Conservation (phyloP, 2,888 invertebrate genomes). For the Amphimallon solstitiale region DNA sequence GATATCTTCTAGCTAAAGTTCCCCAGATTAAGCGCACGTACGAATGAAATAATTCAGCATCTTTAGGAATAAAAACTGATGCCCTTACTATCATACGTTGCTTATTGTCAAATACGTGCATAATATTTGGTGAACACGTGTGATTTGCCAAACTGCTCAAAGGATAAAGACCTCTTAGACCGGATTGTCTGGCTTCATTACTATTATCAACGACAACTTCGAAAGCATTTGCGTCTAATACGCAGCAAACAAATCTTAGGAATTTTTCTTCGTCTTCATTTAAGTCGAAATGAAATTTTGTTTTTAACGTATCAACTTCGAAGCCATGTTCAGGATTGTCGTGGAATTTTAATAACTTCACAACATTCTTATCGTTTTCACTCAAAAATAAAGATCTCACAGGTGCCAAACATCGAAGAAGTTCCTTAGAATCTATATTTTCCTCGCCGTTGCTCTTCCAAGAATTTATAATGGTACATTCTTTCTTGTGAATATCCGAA, state of each 20-base stretch:
- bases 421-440: slow-evolving; percentile 61
- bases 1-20: slow-evolving; percentile 70
- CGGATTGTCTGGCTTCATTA: slow-evolving; percentile 62
- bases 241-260: slow-evolving; percentile 69
- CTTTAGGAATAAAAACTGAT: slow-evolving; percentile 68
- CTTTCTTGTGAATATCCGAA: slow-evolving; percentile 68
- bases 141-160: slow-evolving; percentile 76
- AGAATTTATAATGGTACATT: slow-evolving; percentile 72
- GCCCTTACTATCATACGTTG: slow-evolving; percentile 71
- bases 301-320: slow-evolving; percentile 69
- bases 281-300: slow-evolving; percentile 64
- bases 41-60: slow-evolving; percentile 72
- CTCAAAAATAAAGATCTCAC: slow-evolving; percentile 62
- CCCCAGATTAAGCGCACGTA: slow-evolving; percentile 77
- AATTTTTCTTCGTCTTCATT: slow-evolving; percentile 67
- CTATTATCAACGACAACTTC: slow-evolving; percentile 66
- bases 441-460: slow-evolving; percentile 66
- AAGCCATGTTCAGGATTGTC: slow-evolving; percentile 66
- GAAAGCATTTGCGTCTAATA: slow-evolving; percentile 76
- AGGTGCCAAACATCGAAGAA: slow-evolving; percentile 62
- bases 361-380: slow-evolving; percentile 65
- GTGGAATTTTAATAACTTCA: slow-evolving; percentile 67
- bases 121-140: slow-evolving; percentile 74
- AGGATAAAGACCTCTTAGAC: slow-evolving; percentile 73
- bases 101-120: slow-evolving; percentile 69